phyloP scores from a whole-genome alignment of 64 coral and sea anemone genomes.

The Actinia equina region DNA sequence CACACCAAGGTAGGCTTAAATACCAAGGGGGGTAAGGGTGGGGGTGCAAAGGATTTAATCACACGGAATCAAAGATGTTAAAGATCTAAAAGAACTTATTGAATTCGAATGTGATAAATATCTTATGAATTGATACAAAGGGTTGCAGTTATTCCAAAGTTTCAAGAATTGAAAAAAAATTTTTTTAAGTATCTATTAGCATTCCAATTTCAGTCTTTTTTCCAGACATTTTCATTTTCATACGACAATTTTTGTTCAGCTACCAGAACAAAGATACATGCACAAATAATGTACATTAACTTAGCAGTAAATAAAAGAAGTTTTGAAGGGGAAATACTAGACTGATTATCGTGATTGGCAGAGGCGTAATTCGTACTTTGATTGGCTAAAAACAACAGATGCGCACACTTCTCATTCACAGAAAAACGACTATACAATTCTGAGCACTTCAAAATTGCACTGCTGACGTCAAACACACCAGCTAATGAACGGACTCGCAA shows the following conservation, averaged over 20 bases:
- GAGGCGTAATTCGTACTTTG: neutral
- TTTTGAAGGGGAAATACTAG: too few species aligned
- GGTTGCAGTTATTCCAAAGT: neutral
- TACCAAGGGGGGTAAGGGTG: too few species aligned
- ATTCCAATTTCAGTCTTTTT: neutral
- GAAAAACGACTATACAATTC: neutral
- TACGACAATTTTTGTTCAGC: too few species aligned
- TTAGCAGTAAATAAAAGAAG: too few species aligned
- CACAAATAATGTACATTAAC: too few species aligned
- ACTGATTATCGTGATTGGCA: too few species aligned
- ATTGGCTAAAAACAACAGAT: neutral
- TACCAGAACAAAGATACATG: too few species aligned
- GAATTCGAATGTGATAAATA: neutral
- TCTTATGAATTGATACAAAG: neutral
- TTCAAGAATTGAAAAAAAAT: neutral
- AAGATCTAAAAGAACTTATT: slow-evolving; percentile 3
- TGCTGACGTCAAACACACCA: neutral
- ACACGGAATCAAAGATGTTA: neutral
- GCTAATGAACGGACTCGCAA: neutral
- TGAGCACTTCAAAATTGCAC: neutral
- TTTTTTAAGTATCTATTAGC: neutral
- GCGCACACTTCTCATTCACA: neutral
- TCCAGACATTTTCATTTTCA: neutral
- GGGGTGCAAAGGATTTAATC: neutral
- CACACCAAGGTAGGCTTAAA: too few species aligned